These are phyloP conservation scores for Aleiodes sp. DNA, from an alignment of 1,140 invertebrate species.

Conservation along the genomic window DNA sequence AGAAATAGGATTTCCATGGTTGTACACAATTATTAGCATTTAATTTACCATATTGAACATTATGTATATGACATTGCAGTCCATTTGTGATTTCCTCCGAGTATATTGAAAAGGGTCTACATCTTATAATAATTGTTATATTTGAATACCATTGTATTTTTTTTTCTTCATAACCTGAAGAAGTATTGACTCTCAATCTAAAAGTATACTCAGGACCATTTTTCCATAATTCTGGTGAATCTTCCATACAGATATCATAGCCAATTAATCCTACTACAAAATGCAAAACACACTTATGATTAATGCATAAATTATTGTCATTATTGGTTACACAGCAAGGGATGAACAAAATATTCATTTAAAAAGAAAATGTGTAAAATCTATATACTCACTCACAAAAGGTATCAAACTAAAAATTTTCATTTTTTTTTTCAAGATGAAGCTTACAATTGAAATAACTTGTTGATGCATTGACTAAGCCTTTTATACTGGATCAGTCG, in stretches of 20 bases:
- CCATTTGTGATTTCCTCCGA: not conserved
- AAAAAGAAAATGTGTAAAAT: not conserved
- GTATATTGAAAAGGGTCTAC: slow-evolving; percentile 1
- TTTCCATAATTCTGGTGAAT: slow-evolving; percentile 28
- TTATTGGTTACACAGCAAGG: no score
- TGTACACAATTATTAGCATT: not conserved
- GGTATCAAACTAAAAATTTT: slow-evolving; percentile 23
- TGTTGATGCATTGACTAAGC: not conserved
- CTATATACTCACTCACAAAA: slow-evolving; percentile 6
- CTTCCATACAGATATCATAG: slow-evolving; percentile 8
- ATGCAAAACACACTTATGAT: not conserved
- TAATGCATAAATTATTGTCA: not conserved
- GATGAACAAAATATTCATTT: no score
- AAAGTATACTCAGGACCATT: slow-evolving; percentile 26
- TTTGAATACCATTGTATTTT: slow-evolving; percentile 1
- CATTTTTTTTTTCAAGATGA: not conserved
- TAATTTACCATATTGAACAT: not conserved
- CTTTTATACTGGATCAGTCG: slow-evolving; percentile 15
- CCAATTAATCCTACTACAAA: slow-evolving; percentile 25
- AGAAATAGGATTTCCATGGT: not conserved
- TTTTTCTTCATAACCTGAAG: not conserved
- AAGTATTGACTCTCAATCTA: slow-evolving; percentile 12
- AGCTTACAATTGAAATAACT: not conserved
- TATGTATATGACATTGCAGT: slow-evolving; percentile 16
- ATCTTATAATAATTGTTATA: slow-evolving; percentile 12